Base-by-base conservation (phyloP, 2,888 invertebrate genomes). In the Drosophila hamatofila region DNA sequence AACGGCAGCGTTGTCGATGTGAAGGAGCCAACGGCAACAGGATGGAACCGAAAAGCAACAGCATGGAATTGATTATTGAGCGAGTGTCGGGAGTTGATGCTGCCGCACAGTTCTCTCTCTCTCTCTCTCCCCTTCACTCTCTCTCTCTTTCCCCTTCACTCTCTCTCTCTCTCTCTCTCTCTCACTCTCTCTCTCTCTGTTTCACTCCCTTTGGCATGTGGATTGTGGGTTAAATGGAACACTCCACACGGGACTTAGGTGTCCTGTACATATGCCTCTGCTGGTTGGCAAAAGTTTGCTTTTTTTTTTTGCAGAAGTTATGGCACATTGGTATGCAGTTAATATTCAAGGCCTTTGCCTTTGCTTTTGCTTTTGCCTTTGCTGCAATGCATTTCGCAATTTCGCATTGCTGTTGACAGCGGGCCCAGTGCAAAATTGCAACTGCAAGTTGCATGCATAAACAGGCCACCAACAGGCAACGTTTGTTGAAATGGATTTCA, bases 51-150 rank as follows among this genome's bases (percentile, higher is more conserved):
- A 83, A 80, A 68, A 72, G 72, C 85, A 81, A 75, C 72, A 70
- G 75, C 78, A 68, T 59, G 79, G 81, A 84, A 84, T 81, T 81
- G 82, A 81, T 81, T 84, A 81, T 81, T 81, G 85, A 80, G 69
- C 64, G 71, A 73, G 63, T 62, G 74, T 23, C 56, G 46, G 54
- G 54, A 46, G 44, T 49, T 56, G 46, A 18, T 52, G 68, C 37
- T 63, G 62, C 56, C 42, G 21, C 33, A 42, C 14, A 33, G 35
- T n/a, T 16, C 12, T 3, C 52, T 11, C 12, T 1, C n/a, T 9
- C 18, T n/a, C 52, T 23, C n/a, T 4, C 30, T 7, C 27, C 3
- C 0, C 5, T 33, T 12, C 30, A 1, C 2, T 18, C 49, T 18
- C 16, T n/a, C 8, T 2, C 12, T 54, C 52, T 3, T 11, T n/a